phyloP scores from a whole-genome alignment of 2,797 vertebrate species.

The Momotus momota region DNA sequence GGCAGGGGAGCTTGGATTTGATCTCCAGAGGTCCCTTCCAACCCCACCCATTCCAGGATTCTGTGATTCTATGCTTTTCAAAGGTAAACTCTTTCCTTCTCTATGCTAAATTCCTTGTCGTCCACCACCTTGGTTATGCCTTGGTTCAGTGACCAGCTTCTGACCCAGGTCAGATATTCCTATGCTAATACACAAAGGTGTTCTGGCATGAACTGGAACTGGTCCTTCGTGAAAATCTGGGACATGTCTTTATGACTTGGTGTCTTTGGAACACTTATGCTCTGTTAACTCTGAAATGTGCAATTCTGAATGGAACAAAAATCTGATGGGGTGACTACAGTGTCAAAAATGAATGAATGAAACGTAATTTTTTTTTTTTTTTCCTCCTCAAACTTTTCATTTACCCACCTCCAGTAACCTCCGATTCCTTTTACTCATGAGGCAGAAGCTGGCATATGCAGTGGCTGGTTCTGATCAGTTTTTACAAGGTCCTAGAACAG shows the following conservation, averaged over 20 bases:
- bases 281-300: neutral
- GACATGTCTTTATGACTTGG: rapidly evolving
- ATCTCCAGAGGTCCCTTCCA: no score
- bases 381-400: neutral
- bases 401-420: neutral
- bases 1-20: no score
- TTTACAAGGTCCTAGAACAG: neutral
- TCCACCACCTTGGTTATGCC: neutral
- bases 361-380: neutral
- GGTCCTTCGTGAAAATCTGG: neutral
- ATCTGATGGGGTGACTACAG: neutral
- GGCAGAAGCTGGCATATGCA: neutral
- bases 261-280: neutral
- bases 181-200: neutral
- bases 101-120: neutral
- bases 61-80: neutral
- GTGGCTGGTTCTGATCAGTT: neutral
- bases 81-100: neutral
- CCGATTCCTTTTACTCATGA: neutral
- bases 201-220: neutral
- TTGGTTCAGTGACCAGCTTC: neutral
- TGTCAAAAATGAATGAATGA: neutral
- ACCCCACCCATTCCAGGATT: no score
- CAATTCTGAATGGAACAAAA: neutral
- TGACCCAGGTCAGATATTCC: neutral